Base-by-base conservation (phyloP, 2,888 invertebrate species). In the Copidosoma aretas region DNA sequence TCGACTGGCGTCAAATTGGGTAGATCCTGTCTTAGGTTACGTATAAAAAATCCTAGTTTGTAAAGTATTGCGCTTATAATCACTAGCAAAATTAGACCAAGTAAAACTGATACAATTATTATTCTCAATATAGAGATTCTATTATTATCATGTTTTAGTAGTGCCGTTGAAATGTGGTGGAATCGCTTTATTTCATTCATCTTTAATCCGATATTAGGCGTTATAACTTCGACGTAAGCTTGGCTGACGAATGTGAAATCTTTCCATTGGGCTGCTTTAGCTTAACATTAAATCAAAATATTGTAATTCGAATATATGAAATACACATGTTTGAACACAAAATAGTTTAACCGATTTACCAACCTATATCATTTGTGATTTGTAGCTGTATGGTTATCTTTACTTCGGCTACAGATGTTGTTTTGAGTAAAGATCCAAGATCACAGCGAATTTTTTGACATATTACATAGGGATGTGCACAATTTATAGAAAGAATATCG, bases 381-480 rank as follows among this genome's bases (percentile, higher is more conserved):
- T 43, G 46, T 49, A 68, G n/a, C 3, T 61, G 52, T 1, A 68
- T 68, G n/a, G 43, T 32, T 4, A 58, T 21, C 3, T 49, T 52
- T 3, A 68, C 17, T 24, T 43, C 60, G 15, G 64, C 64, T 10
- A 58, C 46, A 12, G 68, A 68, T 25, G 39, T 54, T 1, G 15
- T 22, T 21, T 51, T 64, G n/a, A 51, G 1, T n/a, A 76, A 63
- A 84, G 83, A n/a, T 81, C 80, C 84, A 49, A 84, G 68, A 15
- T 71, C 67, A 66, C 86, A 86, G 1, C 73, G 72, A 43, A 86
- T 70, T 60, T 69, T 73, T 10, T 76, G 75, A 71, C 86, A 86
- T 21, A 73, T 61, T 1, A 84, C 72, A 12, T 73, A 65, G 12
- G 73, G 53, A 70, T 77, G 78, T 1, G 79, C 77, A 70, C 85